A percentile compares a stretch with the other conserved stretches of the same genome.
Evolutionary conservation across 2,888 invertebrate species (phyloP).

Genomic region (Scelioninae gen. 1): DNA sequence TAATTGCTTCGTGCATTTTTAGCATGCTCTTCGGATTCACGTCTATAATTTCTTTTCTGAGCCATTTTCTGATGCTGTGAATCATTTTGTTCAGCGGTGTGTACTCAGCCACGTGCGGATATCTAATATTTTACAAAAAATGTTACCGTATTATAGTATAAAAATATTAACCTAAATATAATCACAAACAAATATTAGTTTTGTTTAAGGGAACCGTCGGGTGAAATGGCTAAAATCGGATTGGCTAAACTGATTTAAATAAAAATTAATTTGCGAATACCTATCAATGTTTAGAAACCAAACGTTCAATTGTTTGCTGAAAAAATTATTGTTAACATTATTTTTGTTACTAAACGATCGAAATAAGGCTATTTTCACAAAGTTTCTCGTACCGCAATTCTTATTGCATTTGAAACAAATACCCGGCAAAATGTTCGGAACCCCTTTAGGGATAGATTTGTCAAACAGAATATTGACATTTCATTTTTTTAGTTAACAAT

Average conservation of each 20-base stretch:
- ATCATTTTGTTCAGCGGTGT: too few species aligned
- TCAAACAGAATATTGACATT: constrained; percentile 5
- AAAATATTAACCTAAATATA: too few species aligned
- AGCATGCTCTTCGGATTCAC: too few species aligned
- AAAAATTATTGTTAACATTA: constrained; percentile 14
- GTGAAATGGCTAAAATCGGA: constrained; percentile 20
- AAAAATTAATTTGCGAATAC: constrained; percentile 13
- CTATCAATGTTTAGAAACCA: constrained; percentile 16
- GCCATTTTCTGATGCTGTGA: too few species aligned
- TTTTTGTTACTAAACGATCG: constrained; percentile 18
- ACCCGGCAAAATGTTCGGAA: constrained; percentile 31
- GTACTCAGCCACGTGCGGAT: too few species aligned
- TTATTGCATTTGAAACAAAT: constrained; percentile 19
- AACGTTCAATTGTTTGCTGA: constrained; percentile 11
- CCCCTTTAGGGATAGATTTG: constrained; percentile 24
- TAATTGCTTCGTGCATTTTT: too few species aligned
- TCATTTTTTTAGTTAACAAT: constrained; percentile 32
- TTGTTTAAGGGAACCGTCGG: constrained; percentile 12
- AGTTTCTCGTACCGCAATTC: constrained; percentile 24
- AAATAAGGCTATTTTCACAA: constrained; percentile 22
- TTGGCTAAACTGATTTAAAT: constrained; percentile 8
- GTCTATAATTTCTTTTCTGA: too few species aligned
- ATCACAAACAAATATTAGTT: too few species aligned
- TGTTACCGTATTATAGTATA: too few species aligned
- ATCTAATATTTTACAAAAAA: too few species aligned